These are phyloP conservation scores for Rhizoglyphus robini DNA, from an alignment of 1,140 invertebrate genomes.

Conservation along the genomic window DNA sequence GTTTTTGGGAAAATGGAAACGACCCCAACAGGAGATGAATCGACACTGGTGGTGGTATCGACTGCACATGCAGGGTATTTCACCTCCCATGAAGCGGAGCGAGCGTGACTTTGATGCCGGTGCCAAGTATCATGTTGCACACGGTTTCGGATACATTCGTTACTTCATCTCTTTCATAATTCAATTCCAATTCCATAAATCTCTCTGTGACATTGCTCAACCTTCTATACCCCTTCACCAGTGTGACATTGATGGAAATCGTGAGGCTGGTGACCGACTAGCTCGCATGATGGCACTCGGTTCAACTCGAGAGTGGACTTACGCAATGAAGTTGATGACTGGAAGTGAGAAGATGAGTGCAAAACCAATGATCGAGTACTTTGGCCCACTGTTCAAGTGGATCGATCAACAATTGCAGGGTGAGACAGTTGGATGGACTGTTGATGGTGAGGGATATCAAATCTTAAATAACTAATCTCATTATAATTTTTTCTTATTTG, in stretches of 20 bases:
- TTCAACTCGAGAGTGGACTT: constrained; percentile 54
- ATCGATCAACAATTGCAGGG: constrained; percentile 57
- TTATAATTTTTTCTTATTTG: not conserved
- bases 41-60: constrained; percentile 62
- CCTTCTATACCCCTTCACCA: constrained; percentile 62
- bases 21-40: constrained; percentile 53
- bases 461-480: not conserved
- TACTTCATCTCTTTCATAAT: constrained; percentile 81
- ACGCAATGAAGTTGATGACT: constrained; percentile 59
- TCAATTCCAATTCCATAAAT: constrained; percentile 78
- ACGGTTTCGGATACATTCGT: constrained; percentile 66
- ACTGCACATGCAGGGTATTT: constrained; percentile 60
- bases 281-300: constrained; percentile 51
- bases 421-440: constrained; percentile 56
- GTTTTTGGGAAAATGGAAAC: constrained; percentile 60
- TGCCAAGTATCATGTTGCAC: constrained; percentile 66
- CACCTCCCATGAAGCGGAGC: constrained; percentile 54
- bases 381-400: constrained; percentile 62
- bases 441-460: not conserved
- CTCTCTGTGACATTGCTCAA: constrained; percentile 59
- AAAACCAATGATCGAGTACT: constrained; percentile 62
- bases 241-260: constrained; percentile 57
- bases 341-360: constrained; percentile 55
- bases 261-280: constrained; percentile 31
- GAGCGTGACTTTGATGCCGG: constrained; percentile 72